Base-by-base conservation (phyloP, 2,797 vertebrate genomes). In the Hypotaenidia philippensis region DNA sequence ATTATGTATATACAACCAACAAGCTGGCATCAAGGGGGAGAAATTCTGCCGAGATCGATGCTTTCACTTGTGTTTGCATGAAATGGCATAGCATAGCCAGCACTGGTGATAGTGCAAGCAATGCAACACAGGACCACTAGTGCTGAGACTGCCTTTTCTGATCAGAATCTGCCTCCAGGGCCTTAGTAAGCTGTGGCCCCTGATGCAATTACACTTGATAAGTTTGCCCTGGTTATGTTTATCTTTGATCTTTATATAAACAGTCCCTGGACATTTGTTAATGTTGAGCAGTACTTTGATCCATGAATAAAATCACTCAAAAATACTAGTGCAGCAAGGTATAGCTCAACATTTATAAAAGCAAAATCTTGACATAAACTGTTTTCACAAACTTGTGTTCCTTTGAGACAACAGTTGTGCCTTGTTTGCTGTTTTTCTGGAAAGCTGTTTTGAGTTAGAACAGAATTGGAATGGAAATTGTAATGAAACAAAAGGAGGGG, bases 211-310 rank as follows among this genome's bases (percentile, higher is more conserved):
- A 93, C 52, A 83, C 52, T 52, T 80, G 84, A 14, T 52, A 56
- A 9, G 5, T 87, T 56, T 91, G 52, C 87, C 60, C 78, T 86
- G 82, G 45, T 93, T 89, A 90, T 57, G 57, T 75, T 26, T 26
- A 68, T 72, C 89, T 95, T 95, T 97, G 94, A 96, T 93, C 93
- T 88, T 57, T 72, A 44, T 45, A 89, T 83, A 94, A 94, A 94
- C 72, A 95, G 68, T 96, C 93, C 71, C 89, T 80, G 78, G 91
- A 91, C 60, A n/a, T 87, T 91, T 91, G 81, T 87, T 94, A 79
- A 26, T n/a, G 55, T 86, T 87, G 89, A 95, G 53, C 65, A 77
- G 60, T 75, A 36, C 86, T 94, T 90, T 95, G 89, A 89, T 92
- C 93, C 61, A 59, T 50, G 76, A 91, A 87, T 65, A 83, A 96